Evolutionary conservation across 2,113 vertebrate species (phyloP), one percentile per base, ranked within the genome.

Genomic region (Oncorhynchus masou): DNA sequence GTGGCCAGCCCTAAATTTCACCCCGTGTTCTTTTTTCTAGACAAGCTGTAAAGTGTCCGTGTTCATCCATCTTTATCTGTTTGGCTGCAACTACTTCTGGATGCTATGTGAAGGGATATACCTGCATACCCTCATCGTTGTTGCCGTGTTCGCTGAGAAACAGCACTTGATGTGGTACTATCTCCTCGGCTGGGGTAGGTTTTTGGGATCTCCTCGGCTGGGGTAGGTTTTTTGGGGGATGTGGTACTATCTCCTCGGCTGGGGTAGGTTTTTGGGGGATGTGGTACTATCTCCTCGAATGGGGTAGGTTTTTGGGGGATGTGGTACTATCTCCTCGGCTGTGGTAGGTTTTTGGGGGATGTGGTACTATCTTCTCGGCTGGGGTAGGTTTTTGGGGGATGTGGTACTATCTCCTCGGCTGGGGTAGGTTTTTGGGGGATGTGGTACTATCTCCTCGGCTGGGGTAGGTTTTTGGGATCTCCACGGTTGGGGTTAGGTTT

Each of bases 41-140:
- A 85, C 95, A 2, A 97, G 95, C 74, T 99, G 97, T 85, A 99
- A 98, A 92, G 93, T 99, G 3, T 96, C 89, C 2, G 95, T 95
- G 81, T 98, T 99, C 77, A 93, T 99, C 74, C 96, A 98, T 71
- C 91, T 96, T 8, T 99, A 99, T 87, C 90, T 98, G 59, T 96
- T 97, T 84, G 95, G 96, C 57, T 99, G 98, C 86, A 99, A 99
- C 82, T 99, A 99, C 91, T 99, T 99, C 76, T 99, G 98, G 98
- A 99, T 99, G 98, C 91, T 99, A 73, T 99, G 98, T 79, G 98
- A 99, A 89, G 98, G 98, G 8, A 96, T 99, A 65, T 99, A 99
- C 85, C 92, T 99, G 69, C 98, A 99, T 76, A 99, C 98, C 0
- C 96, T 99, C 76, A 99, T 99, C 3, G 98, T 99, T 62, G 97